Conservation (phyloP, 2,797 vertebrate species). For the Limnodromus scolopaceus region DNA sequence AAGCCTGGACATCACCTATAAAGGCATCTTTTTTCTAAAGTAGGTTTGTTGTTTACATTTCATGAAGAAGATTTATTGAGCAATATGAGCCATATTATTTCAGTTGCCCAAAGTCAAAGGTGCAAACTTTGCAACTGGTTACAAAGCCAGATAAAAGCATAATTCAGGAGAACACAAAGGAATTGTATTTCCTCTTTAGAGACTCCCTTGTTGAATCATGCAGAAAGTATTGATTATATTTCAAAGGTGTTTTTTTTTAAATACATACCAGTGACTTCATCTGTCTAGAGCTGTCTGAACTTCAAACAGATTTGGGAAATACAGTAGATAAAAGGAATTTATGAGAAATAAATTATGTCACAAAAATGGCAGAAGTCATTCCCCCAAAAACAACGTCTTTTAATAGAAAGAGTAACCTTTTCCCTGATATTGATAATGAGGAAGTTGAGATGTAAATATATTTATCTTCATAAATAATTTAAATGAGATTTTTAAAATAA, state of each 20-base stretch:
- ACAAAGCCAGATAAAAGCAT: constrained; percentile 6
- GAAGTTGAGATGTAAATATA: background rate
- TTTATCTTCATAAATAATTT: background rate
- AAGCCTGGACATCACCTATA: background rate
- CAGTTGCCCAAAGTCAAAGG: background rate
- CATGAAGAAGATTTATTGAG: background rate
- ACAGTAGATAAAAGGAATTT: constrained; percentile 26
- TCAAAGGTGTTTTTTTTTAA: constrained; percentile 17
- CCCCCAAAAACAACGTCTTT: background rate
- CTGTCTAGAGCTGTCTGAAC: constrained; percentile 30
- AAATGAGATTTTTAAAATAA: background rate
- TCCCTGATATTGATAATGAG: background rate
- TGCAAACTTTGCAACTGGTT: background rate
- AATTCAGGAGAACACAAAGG: background rate
- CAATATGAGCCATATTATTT: background rate
- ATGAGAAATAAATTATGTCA: constrained; percentile 26
- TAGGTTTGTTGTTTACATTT: background rate
- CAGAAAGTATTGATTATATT: constrained; percentile 66
- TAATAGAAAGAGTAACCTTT: background rate
- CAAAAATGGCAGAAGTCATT: background rate
- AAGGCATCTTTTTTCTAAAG: background rate
- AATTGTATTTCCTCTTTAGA: constrained; percentile 29
- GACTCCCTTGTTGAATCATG: constrained; percentile 45
- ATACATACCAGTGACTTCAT: constrained; percentile 34
- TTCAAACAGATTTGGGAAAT: constrained; percentile 57